These are phyloP conservation scores for Rhizoglyphus robini DNA, from an alignment of 1,140 invertebrate genomes.

Conservation along the genomic window DNA sequence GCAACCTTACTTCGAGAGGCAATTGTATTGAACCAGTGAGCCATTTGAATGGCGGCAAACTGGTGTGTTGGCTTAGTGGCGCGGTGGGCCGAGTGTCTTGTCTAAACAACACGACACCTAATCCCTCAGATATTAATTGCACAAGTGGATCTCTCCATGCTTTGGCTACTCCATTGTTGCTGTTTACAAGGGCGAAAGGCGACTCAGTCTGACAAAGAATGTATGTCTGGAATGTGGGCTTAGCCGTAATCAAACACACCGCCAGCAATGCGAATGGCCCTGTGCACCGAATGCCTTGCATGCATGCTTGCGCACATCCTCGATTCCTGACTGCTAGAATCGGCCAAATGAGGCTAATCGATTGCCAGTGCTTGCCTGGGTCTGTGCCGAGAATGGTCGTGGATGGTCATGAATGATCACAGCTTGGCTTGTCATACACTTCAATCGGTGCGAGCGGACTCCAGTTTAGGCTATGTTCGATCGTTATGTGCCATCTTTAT, in stretches of 20 bases:
- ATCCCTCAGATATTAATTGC: background rate
- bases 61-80: background rate
- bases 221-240: background rate
- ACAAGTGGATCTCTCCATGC: background rate
- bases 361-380: constrained; percentile 1
- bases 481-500: too few relatives aligned
- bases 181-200: background rate
- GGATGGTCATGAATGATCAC: too few relatives aligned
- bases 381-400: too few relatives aligned
- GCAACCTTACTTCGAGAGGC: too few relatives aligned
- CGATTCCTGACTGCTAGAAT: background rate
- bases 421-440: too few relatives aligned
- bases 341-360: background rate
- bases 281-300: background rate
- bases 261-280: background rate
- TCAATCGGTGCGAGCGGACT: too few relatives aligned
- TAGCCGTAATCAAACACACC: background rate
- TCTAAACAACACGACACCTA: background rate
- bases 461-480: too few relatives aligned
- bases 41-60: too few relatives aligned
- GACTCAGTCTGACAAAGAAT: background rate
- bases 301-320: background rate
- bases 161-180: background rate
- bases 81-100: background rate
- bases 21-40: too few relatives aligned